phyloP scores from a whole-genome alignment of 2,888 invertebrate genomes.

The Agrotis segetum region DNA sequence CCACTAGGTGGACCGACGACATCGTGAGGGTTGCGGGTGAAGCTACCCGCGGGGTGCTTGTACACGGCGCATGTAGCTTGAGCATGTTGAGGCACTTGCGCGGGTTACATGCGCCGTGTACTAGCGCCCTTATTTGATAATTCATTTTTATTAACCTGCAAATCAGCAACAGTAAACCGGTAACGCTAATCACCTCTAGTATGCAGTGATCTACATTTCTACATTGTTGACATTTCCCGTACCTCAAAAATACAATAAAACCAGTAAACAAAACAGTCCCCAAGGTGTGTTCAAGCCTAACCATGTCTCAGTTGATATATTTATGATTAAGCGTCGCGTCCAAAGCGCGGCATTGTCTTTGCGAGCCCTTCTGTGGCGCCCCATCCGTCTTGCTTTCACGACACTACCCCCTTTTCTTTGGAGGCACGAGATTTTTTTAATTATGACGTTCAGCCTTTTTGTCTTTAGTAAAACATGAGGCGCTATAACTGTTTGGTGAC shows the following conservation, averaged over 20 bases:
- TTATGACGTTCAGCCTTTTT: conserved; percentile 90
- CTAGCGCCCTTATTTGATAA: too few species aligned
- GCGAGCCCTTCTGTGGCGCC: conserved; percentile 86
- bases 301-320: conserved; percentile 87
- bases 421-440: conserved; percentile 91
- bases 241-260: not conserved
- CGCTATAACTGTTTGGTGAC: conserved; percentile 63
- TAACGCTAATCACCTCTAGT: too few species aligned
- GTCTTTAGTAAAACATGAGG: conserved; percentile 78
- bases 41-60: too few species aligned
- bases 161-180: too few species aligned
- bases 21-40: too few species aligned
- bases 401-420: conserved; percentile 89
- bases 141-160: too few species aligned
- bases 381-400: conserved; percentile 89
- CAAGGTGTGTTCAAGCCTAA: conserved; percentile 71
- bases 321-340: conserved; percentile 89
- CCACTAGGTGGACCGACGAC: too few species aligned
- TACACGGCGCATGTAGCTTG: too few species aligned
- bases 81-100: too few species aligned
- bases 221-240: not conserved
- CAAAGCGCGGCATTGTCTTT: conserved; percentile 89
- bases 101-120: too few species aligned
- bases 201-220: too few species aligned
- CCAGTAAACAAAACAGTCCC: not conserved